Conservation (phyloP, 2,113 vertebrate species). For the Ctenodactylus gundi region DNA sequence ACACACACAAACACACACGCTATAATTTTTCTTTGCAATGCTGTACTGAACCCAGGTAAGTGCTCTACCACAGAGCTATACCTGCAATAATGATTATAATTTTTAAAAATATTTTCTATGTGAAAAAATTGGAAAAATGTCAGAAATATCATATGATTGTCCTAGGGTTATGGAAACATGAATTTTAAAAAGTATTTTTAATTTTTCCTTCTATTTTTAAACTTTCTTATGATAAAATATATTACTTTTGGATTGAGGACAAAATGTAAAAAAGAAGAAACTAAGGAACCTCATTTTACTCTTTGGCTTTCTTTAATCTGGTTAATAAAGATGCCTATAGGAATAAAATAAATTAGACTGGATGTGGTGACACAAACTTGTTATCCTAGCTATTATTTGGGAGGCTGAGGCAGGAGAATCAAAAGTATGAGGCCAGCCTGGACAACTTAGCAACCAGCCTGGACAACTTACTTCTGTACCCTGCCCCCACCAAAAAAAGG, state of each 20-base stretch:
- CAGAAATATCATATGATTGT: background rate
- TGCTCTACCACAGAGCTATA: background rate
- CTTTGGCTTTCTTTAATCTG: conserved; percentile 2
- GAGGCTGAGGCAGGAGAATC: background rate
- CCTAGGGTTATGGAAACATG: background rate
- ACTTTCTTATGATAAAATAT: background rate
- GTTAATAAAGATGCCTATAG: background rate
- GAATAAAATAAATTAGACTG: conserved; percentile 2
- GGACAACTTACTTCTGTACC: too few relatives aligned
- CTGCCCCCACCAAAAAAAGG: too few relatives aligned
- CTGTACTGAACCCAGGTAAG: background rate
- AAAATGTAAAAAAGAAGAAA: background rate
- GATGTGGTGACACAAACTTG: background rate
- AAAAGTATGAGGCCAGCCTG: background rate
- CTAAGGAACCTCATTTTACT: conserved; percentile 6
- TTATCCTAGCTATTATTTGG: background rate
- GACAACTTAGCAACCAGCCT: background rate
- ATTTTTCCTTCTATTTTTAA: background rate
- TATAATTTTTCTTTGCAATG: background rate
- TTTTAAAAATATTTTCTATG: background rate
- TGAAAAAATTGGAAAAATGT: background rate
- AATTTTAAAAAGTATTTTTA: background rate
- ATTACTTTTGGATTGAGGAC: background rate
- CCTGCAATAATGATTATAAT: background rate
- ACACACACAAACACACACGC: background rate